phyloP scores from a whole-genome alignment of 2,888 invertebrate species.

The Noctua fimbriata region DNA sequence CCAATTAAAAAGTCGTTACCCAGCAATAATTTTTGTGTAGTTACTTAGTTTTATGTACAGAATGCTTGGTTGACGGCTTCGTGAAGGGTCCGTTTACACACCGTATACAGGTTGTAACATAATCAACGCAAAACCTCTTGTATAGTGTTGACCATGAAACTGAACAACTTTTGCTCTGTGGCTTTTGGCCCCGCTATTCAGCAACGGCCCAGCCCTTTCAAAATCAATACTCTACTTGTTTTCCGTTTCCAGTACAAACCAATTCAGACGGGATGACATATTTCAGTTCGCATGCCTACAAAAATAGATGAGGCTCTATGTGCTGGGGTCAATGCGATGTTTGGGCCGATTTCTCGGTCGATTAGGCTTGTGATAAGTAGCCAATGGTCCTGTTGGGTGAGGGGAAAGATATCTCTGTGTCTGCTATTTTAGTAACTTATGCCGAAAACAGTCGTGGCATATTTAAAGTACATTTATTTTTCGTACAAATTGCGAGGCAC shows the following conservation, averaged over 20 bases:
- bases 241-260: slow-evolving; percentile 35
- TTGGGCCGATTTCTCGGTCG: slow-evolving; percentile 70
- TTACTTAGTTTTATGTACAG: too few relatives aligned
- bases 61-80: too few relatives aligned
- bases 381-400: slow-evolving; percentile 42
- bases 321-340: slow-evolving; percentile 26
- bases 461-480: neutral
- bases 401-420: slow-evolving; percentile 30
- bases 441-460: neutral
- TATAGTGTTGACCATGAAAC: too few relatives aligned
- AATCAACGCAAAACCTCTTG: too few relatives aligned
- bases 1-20: too few relatives aligned
- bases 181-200: too few relatives aligned
- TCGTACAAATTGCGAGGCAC: neutral
- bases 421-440: slow-evolving; percentile 28
- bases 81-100: too few relatives aligned
- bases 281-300: slow-evolving; percentile 26
- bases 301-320: slow-evolving; percentile 29
- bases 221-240: slow-evolving; percentile 52
- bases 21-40: too few relatives aligned
- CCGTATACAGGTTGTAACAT: too few relatives aligned
- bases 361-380: slow-evolving; percentile 77
- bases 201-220: slow-evolving; percentile 30
- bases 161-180: too few relatives aligned
- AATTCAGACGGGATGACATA: slow-evolving; percentile 35